A percentile compares a stretch with the other conserved stretches of the same genome.
Evolutionary conservation across 2,797 vertebrate species (phyloP).

Genomic region (Telmatherina bonti): DNA sequence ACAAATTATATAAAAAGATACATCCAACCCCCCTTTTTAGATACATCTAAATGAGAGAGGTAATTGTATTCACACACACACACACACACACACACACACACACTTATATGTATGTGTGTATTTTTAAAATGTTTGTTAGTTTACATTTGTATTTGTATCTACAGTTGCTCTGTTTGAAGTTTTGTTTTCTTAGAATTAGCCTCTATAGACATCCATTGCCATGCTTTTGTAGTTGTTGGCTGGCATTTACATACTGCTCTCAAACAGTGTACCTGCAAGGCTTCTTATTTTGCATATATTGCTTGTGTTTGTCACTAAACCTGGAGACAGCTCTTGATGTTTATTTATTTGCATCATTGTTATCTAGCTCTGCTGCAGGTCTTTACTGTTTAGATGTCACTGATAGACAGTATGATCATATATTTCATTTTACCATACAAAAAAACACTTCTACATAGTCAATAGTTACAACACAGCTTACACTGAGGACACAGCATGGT

Average conservation of each 20-base stretch:
- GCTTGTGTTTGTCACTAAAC: background rate
- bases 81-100: background rate
- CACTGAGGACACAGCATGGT: background rate
- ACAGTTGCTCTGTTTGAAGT: too few species aligned
- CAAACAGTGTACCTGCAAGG: background rate
- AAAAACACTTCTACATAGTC: background rate
- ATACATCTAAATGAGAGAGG: too few species aligned
- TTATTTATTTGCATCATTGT: background rate
- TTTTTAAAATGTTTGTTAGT: constrained; percentile 5
- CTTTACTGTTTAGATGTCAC: too few species aligned
- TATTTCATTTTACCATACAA: background rate
- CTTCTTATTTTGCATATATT: background rate
- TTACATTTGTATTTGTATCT: background rate
- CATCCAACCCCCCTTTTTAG: too few species aligned
- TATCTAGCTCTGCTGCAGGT: too few species aligned
- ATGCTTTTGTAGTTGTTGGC: constrained; percentile 1
- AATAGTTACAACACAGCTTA: background rate
- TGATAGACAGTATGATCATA: too few species aligned
- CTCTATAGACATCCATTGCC: background rate
- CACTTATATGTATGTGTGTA: too few species aligned
- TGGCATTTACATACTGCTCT: constrained; percentile 1
- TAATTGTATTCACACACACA: background rate
- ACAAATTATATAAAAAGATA: too few species aligned
- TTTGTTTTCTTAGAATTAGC: too few species aligned
- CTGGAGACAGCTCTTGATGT: background rate